Conservation (phyloP, 35 echinoderm and acorn worm species). For the Eucidaris tribuloides region DNA sequence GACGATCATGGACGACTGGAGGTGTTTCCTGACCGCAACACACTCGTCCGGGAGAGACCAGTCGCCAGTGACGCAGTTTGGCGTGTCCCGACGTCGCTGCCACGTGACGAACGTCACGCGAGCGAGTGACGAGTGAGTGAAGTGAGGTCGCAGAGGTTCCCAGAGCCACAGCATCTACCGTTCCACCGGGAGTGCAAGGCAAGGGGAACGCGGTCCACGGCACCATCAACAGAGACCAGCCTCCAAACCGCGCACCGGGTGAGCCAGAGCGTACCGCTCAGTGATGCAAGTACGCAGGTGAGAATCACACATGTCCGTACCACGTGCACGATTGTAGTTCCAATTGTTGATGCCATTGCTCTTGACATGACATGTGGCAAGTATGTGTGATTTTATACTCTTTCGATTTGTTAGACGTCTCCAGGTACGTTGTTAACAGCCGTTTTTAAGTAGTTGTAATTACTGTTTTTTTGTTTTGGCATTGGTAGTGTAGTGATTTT, state of each 20-base stretch:
- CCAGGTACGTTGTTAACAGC: no score
- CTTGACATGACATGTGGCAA: slow-evolving; percentile 59
- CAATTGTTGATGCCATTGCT: slow-evolving; percentile 21
- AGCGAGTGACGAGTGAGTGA: slow-evolving; percentile 28
- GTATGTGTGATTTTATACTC: no score
- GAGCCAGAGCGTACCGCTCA: slow-evolving; percentile 32
- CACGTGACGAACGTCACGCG: slow-evolving; percentile 13
- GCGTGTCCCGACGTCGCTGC: slow-evolving; percentile 9
- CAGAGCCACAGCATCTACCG: slow-evolving; percentile 48
- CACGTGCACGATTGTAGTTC: no score
- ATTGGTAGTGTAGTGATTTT: no score
- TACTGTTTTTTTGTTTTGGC: no score
- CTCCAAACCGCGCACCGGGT: slow-evolving; percentile 17
- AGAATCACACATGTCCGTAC: slow-evolving; percentile 48
- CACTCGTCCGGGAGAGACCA: slow-evolving; percentile 16
- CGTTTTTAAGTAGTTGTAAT: no score
- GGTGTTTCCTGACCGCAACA: slow-evolving; percentile 39
- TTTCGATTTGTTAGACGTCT: no score
- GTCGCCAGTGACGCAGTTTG: slow-evolving; percentile 2
- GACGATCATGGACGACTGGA: slow-evolving; percentile 48
- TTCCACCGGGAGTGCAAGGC: slow-evolving; percentile 36
- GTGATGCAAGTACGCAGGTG: slow-evolving; percentile 50
- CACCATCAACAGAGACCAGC: slow-evolving; percentile 52
- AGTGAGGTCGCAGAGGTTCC: slow-evolving; percentile 32
- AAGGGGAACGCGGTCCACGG: slow-evolving; percentile 26